phyloP scores from a whole-genome alignment of 2,113 vertebrate genomes.

The Zingel zingel region DNA sequence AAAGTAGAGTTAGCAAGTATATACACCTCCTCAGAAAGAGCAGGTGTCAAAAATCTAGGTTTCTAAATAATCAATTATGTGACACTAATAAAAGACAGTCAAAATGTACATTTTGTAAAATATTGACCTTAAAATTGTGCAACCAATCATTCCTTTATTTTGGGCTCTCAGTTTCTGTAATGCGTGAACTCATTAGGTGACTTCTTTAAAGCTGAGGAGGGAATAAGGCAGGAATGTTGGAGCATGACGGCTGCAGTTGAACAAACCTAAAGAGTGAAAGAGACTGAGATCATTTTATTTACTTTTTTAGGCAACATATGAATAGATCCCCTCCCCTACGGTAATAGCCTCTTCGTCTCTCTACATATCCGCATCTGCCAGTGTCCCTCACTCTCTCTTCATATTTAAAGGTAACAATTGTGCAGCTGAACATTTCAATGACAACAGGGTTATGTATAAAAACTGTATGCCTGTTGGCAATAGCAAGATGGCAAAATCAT shows the following conservation, averaged over 20 bases:
- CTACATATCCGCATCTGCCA: background rate
- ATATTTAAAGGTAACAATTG: constrained; percentile 29
- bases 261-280: background rate
- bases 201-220: constrained; percentile 23
- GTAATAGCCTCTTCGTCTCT: constrained; percentile 6
- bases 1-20: background rate
- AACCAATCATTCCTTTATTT: background rate
- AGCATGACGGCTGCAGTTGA: constrained; percentile 8
- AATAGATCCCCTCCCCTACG: background rate
- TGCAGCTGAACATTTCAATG: constrained; percentile 1
- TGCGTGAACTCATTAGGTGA: constrained; percentile 34
- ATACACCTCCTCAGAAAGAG: background rate
- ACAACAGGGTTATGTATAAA: constrained; percentile 10
- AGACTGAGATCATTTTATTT: constrained; percentile 23
- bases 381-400: background rate
- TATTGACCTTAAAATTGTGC: background rate
- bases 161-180: constrained; percentile 14
- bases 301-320: background rate
- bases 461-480: constrained; percentile 33
- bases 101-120: background rate
- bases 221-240: constrained; percentile 8
- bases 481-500: constrained; percentile 45
- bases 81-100: background rate
- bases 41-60: background rate
- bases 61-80: background rate